Evolutionary conservation across 2,888 invertebrate genomes (phyloP).

Genomic region (Catocala nupta): DNA sequence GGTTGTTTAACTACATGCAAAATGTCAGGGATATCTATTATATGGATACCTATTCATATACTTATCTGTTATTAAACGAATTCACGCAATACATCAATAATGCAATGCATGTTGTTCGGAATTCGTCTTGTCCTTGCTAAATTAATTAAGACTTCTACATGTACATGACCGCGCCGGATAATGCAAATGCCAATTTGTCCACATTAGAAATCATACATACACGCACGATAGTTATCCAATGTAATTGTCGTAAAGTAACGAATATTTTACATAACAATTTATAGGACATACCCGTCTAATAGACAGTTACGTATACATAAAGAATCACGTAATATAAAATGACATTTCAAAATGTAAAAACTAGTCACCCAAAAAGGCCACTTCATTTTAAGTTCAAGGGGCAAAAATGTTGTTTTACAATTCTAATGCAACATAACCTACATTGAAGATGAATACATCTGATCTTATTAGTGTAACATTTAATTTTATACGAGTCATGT

Average conservation of each 20-base stretch:
- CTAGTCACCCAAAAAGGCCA: conserved; percentile 52
- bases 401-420: conserved; percentile 25
- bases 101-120: conserved; percentile 26
- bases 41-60: conserved; percentile 24
- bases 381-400: conserved; percentile 60
- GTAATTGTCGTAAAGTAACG: conserved; percentile 37
- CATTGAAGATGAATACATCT: conserved; percentile 9
- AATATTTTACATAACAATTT: conserved; percentile 48
- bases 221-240: conserved; percentile 19
- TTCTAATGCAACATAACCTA: conserved; percentile 13
- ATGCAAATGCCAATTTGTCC: conserved; percentile 20
- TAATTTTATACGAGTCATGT: conserved; percentile 1
- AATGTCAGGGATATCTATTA: conserved; percentile 66
- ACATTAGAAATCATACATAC: conserved; percentile 15
- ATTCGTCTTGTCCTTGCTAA: conserved; percentile 33
- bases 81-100: conserved; percentile 28
- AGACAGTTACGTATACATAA: conserved; percentile 46
- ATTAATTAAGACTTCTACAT: conserved; percentile 23
- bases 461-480: conserved; percentile 3
- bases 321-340: conserved; percentile 51
- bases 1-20: conserved; percentile 46
- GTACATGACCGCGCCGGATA: conserved; percentile 18
- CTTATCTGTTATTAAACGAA: conserved; percentile 32
- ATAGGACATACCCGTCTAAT: conserved; percentile 38
- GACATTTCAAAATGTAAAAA: conserved; percentile 48